Conservation (phyloP, 2,888 invertebrate species). For the Pristionchus maxplancki region DNA sequence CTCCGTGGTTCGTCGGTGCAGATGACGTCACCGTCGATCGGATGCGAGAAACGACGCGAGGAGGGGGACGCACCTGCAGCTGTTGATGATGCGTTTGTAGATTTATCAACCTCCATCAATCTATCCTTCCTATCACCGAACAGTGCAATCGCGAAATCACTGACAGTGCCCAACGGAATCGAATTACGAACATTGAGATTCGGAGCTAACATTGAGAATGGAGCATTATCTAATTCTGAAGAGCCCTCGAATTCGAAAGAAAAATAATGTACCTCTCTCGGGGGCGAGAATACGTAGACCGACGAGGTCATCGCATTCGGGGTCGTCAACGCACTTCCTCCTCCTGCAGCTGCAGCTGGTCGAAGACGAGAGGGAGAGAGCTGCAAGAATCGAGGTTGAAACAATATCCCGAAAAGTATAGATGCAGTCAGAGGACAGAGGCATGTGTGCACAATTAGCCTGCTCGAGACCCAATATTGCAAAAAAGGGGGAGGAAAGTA, state of each 20-base stretch:
- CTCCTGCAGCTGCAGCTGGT: not conserved
- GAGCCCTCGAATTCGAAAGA: too few relatives aligned
- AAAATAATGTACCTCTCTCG: not conserved
- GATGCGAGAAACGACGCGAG: constrained; percentile 16
- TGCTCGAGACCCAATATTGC: not conserved
- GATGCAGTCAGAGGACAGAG: not conserved
- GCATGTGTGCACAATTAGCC: not conserved
- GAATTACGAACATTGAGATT: not conserved
- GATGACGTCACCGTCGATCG: constrained; percentile 34
- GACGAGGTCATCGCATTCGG: constrained; percentile 49
- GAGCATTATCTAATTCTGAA: not conserved
- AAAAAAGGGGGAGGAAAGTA: not conserved
- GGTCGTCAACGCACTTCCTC: not conserved
- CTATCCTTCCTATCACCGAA: not conserved
- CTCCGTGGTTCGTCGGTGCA: constrained; percentile 10
- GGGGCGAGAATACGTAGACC: constrained; percentile 43
- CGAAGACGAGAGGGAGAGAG: constrained; percentile 39
- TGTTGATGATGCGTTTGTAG: not conserved
- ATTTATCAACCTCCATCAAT: not conserved
- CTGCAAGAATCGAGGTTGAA: not conserved
- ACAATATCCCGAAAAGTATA: not conserved
- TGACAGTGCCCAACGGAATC: not conserved
- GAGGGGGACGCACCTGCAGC: not conserved
- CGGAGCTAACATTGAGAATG: not conserved
- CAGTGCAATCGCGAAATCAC: not conserved